Evolutionary conservation across 2,113 vertebrate species (phyloP).

Genomic region (Trematocara stigmaticum): DNA sequence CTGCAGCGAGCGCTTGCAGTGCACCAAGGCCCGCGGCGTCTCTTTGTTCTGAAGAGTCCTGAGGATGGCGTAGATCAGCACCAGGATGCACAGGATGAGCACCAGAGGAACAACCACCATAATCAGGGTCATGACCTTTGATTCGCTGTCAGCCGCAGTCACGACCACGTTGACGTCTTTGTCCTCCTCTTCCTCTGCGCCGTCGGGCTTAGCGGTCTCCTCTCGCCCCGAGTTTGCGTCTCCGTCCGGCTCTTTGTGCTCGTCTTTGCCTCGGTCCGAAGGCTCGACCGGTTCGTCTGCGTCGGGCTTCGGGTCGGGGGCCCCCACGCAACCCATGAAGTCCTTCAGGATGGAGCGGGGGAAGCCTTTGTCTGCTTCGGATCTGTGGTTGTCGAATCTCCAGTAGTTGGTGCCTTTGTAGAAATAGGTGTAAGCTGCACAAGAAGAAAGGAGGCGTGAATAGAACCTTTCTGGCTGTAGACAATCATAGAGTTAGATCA

Average conservation of each 20-base stretch:
- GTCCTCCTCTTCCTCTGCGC: slow-evolving; percentile 23
- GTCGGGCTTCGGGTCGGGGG: slow-evolving; percentile 62
- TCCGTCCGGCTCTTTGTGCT: slow-evolving; percentile 15
- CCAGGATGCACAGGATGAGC: slow-evolving; percentile 85
- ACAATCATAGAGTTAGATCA: background rate
- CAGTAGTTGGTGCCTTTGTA: slow-evolving; percentile 93
- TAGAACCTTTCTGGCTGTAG: background rate
- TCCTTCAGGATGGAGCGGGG: slow-evolving; percentile 93
- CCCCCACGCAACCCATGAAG: slow-evolving; percentile 89
- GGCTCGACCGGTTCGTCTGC: slow-evolving; percentile 22
- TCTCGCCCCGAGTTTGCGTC: slow-evolving; percentile 60
- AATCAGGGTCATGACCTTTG: slow-evolving; percentile 82
- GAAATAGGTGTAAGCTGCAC: slow-evolving; percentile 89
- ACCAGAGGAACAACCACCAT: slow-evolving; percentile 86
- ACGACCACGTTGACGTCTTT: slow-evolving; percentile 84
- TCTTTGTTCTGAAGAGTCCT: slow-evolving; percentile 93
- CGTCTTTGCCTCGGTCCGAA: slow-evolving; percentile 31
- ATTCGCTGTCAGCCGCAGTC: slow-evolving; percentile 80
- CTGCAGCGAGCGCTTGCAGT: slow-evolving; percentile 98
- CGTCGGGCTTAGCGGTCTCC: background rate
- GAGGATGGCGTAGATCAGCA: slow-evolving; percentile 85
- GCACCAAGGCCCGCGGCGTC: slow-evolving; percentile 82
- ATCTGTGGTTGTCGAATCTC: slow-evolving; percentile 88
- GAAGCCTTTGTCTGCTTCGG: slow-evolving; percentile 85
- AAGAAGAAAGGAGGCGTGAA: background rate